A percentile compares a stretch with the other conserved stretches of the same genome.
phyloP scores from a whole-genome alignment of 92 coral and sea anemone genomes.

The Zoanthus solanderi region DNA sequence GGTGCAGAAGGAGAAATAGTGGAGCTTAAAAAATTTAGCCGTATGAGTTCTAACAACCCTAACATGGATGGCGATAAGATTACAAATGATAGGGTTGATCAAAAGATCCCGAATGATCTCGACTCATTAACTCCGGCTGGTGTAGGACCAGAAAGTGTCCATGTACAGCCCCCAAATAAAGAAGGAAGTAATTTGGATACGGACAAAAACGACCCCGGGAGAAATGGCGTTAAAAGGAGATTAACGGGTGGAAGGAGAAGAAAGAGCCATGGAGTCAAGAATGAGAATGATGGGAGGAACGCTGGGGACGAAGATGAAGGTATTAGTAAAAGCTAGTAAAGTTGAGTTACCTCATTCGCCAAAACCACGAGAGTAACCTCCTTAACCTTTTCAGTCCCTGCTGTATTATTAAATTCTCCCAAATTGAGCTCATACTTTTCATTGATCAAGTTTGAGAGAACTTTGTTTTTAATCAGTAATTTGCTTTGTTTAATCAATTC shows the following conservation, averaged over 20 bases:
- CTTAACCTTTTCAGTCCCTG: too few relatives aligned
- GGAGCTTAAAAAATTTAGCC: background rate
- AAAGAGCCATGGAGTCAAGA: conserved; percentile 13
- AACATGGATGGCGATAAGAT: background rate
- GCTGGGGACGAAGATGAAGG: conserved; percentile 34
- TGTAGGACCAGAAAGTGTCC: background rate
- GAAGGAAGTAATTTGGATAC: background rate
- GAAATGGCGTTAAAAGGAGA: conserved; percentile 16
- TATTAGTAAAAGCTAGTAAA: background rate
- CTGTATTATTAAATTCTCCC: too few relatives aligned
- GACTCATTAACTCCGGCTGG: background rate
- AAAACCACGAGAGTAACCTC: too few relatives aligned
- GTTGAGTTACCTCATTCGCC: too few relatives aligned
- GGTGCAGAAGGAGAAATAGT: background rate
- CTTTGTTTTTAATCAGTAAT: too few relatives aligned
- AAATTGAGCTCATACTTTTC: too few relatives aligned
- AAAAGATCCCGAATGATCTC: background rate
- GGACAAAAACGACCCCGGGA: background rate
- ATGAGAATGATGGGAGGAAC: background rate
- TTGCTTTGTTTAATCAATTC: too few relatives aligned
- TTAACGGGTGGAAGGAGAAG: conserved; percentile 13
- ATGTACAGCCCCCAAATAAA: background rate
- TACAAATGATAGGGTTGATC: background rate
- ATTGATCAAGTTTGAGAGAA: too few relatives aligned
- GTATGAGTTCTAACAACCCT: background rate